These are phyloP conservation scores for Lasioglossum figueresi DNA, from an alignment of 2,888 invertebrate genomes.

Conservation along the genomic window DNA sequence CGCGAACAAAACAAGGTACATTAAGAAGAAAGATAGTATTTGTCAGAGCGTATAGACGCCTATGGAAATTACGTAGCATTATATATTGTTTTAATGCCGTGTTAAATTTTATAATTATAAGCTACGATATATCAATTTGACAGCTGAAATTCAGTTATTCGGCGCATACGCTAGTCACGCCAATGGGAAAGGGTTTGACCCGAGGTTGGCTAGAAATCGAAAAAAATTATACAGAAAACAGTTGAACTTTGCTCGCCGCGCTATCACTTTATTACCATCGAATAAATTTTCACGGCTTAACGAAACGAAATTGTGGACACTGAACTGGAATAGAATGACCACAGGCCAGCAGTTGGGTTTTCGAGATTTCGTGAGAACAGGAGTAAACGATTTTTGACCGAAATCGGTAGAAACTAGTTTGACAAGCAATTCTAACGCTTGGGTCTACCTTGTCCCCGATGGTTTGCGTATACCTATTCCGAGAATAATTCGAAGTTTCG, in stretches of 20 bases:
- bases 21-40: conserved; percentile 1
- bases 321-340: background rate
- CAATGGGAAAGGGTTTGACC: background rate
- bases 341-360: background rate
- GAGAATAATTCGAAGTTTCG: background rate
- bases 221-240: background rate
- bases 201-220: background rate
- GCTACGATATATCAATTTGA: background rate
- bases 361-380: background rate
- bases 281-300: background rate
- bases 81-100: background rate
- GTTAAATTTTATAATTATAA: background rate
- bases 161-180: background rate
- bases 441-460: background rate
- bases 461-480: background rate
- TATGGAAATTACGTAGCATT: background rate
- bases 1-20: background rate
- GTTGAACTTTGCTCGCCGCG: background rate
- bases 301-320: background rate
- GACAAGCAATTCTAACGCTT: background rate
- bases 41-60: background rate
- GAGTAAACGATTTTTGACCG: background rate
- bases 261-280: background rate
- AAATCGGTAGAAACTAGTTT: background rate
- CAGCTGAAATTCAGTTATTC: background rate